Evolutionary conservation across 2,113 vertebrate species (phyloP).

Genomic region (Chrysemys picta): DNA sequence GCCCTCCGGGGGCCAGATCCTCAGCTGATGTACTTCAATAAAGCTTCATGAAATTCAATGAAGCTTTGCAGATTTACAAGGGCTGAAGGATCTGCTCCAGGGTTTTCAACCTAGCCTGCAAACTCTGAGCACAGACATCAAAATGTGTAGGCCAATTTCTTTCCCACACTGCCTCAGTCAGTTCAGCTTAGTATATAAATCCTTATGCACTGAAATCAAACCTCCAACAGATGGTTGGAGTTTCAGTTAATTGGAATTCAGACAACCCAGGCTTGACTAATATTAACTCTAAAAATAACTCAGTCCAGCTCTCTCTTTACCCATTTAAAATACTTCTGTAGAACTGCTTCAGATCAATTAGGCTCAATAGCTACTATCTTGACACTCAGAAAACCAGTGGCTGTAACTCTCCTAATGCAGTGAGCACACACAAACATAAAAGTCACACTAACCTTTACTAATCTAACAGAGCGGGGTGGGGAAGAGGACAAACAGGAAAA

Average conservation of each 20-base stretch:
- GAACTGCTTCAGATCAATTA: neutral
- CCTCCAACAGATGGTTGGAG: neutral
- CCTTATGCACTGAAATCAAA: neutral
- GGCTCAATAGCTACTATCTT: neutral
- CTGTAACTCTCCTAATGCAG: neutral
- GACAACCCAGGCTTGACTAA: neutral
- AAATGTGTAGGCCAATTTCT: neutral
- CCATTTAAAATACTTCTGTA: neutral
- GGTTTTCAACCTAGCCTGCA: neutral
- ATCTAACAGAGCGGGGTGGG: neutral
- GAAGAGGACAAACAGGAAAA: neutral
- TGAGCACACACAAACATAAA: too few relatives aligned
- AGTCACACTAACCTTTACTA: neutral
- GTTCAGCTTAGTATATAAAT: neutral
- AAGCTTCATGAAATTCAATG: neutral
- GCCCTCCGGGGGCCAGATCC: neutral
- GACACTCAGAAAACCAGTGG: too few relatives aligned
- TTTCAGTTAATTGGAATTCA: neutral
- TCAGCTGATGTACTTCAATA: neutral
- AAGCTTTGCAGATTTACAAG: neutral
- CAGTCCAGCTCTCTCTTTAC: neutral
- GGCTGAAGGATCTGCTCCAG: neutral
- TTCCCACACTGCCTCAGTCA: neutral
- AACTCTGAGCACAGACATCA: neutral
- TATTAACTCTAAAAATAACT: neutral